Conservation (phyloP, 2,797 vertebrate species). For the Cyprinella venusta region DNA sequence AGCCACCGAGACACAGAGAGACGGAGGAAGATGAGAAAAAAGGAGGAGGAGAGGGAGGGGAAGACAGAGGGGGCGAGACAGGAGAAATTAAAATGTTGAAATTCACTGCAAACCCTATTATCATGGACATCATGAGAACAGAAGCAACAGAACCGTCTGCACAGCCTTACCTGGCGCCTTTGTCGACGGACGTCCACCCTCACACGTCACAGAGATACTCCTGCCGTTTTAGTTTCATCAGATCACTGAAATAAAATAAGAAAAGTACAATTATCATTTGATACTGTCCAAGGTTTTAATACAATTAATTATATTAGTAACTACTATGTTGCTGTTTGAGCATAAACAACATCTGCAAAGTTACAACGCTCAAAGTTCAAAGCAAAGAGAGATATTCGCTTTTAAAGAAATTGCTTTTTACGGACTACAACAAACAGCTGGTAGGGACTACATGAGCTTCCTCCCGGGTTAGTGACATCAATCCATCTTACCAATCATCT, state of each 20-base stretch:
- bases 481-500: no score
- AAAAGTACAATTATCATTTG: background rate
- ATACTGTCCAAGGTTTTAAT: background rate
- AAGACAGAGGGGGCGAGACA: constrained; percentile 23
- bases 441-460: no score
- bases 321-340: no score
- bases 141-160: background rate
- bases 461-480: no score
- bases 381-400: no score
- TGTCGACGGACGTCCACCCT: background rate
- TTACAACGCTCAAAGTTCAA: no score
- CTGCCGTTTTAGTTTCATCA: background rate
- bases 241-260: background rate
- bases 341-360: no score
- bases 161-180: background rate
- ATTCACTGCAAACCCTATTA: constrained; percentile 31
- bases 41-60: constrained; percentile 26
- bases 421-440: no score
- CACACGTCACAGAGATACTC: background rate
- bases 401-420: no score
- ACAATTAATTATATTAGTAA: background rate
- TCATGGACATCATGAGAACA: constrained; percentile 23
- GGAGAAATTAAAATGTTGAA: constrained; percentile 39
- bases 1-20: constrained; percentile 62
- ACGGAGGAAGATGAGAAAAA: constrained; percentile 6